A percentile compares a stretch with the other conserved stretches of the same genome.
Evolutionary conservation across 2,797 vertebrate species (phyloP).

Genomic region (Anabas testudineus): DNA sequence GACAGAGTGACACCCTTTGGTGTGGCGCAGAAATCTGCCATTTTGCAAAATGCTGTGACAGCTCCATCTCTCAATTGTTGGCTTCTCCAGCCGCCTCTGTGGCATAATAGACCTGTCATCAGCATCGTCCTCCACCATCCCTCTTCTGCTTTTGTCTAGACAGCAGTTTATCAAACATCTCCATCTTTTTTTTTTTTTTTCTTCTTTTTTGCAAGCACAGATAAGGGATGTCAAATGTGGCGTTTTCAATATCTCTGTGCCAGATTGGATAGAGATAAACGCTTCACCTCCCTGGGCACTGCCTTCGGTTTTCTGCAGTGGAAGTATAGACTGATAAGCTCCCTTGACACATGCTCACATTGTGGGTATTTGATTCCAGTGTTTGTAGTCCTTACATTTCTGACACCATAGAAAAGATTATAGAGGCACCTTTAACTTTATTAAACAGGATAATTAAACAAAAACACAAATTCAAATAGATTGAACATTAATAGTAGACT

Average conservation of each 20-base stretch:
- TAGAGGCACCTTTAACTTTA: neutral
- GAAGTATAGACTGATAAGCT: conserved; percentile 25
- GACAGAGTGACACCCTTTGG: conserved; percentile 72
- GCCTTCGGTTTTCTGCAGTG: conserved; percentile 24
- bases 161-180: conserved; percentile 68
- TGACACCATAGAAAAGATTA: neutral
- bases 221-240: conserved; percentile 62
- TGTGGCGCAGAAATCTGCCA: conserved; percentile 65
- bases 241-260: conserved; percentile 47
- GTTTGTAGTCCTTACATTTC: too few species aligned
- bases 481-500: neutral
- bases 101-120: conserved; percentile 79
- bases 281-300: conserved; percentile 51
- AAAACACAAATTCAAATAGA: neutral
- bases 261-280: conserved; percentile 56
- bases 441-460: neutral
- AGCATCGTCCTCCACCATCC: conserved; percentile 56
- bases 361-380: neutral
- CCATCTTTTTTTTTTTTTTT: conserved; percentile 9
- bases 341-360: conserved; percentile 1
- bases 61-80: conserved; percentile 67
- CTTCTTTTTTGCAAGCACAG: neutral
- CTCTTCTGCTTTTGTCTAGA: conserved; percentile 67
- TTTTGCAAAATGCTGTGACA: conserved; percentile 71
- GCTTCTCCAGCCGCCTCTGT: conserved; percentile 63